Evolutionary conservation across 1,140 invertebrate species (phyloP).

Genomic region (Gryon sp.): DNA sequence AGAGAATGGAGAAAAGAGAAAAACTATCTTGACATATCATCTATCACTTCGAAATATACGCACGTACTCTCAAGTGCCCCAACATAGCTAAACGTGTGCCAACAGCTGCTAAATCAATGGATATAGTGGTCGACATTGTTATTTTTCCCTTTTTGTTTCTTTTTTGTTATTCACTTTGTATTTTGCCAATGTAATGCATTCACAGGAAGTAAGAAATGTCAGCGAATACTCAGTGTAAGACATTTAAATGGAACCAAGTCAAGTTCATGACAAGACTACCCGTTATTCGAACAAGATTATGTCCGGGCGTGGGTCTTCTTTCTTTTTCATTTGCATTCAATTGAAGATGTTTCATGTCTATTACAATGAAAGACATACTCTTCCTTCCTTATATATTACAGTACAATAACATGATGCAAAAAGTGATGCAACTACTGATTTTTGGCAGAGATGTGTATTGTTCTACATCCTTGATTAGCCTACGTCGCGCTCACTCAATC

Average conservation of each 20-base stretch:
- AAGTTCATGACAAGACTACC: slow-evolving; percentile 49
- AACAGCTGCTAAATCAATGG: slow-evolving; percentile 62
- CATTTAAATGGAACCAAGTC: slow-evolving; percentile 50
- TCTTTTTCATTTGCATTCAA: slow-evolving; percentile 37
- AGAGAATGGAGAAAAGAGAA: slow-evolving; percentile 57
- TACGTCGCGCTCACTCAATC: no score
- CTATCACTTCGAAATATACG: slow-evolving; percentile 70
- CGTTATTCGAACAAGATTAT: slow-evolving; percentile 45
- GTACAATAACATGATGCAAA: not conserved
- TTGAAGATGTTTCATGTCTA: slow-evolving; percentile 39
- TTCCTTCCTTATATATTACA: slow-evolving; percentile 33
- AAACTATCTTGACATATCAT: slow-evolving; percentile 63
- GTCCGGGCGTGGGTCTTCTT: slow-evolving; percentile 8
- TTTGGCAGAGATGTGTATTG: slow-evolving; percentile 24
- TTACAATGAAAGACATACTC: slow-evolving; percentile 41
- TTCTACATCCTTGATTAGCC: slow-evolving; percentile 2
- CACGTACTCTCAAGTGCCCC: slow-evolving; percentile 54
- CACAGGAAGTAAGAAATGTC: slow-evolving; percentile 36
- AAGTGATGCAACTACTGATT: slow-evolving; percentile 31
- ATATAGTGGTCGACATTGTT: not conserved
- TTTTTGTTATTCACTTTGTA: no score
- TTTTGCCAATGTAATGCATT: slow-evolving; percentile 25
- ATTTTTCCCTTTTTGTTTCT: slow-evolving; percentile 13
- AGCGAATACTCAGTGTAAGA: slow-evolving; percentile 35
- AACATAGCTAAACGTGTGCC: slow-evolving; percentile 50